Percentiles rank a stretch among this genome's conserved stretches.
phyloP scores from a whole-genome alignment of 2,888 invertebrate genomes.

The Tribolium freemani region DNA sequence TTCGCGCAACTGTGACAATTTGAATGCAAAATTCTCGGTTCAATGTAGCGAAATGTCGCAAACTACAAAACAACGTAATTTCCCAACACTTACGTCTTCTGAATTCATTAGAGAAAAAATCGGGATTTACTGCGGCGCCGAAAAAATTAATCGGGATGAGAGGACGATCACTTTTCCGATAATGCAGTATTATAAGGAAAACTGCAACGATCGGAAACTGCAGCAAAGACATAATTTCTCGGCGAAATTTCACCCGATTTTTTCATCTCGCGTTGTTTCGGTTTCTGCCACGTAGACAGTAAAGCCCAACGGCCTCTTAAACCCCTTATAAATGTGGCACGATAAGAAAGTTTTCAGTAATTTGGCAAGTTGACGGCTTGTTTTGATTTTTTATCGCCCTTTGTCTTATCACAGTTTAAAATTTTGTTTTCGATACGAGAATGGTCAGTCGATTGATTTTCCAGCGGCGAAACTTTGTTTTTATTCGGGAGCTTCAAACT shows the following conservation, averaged over 20 bases:
- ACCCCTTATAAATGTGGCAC: conserved; percentile 30
- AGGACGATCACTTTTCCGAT: neutral
- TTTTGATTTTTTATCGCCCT: conserved; percentile 16
- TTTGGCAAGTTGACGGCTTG: conserved; percentile 34
- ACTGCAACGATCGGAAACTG: neutral
- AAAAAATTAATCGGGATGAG: neutral
- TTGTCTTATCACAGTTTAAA: conserved; percentile 10
- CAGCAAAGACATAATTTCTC: neutral
- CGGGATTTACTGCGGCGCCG: conserved; percentile 26
- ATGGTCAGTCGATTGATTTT: conserved; percentile 43
- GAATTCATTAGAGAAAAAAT: conserved; percentile 35
- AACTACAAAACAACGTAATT: conserved; percentile 50
- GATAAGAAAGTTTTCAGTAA: conserved; percentile 41
- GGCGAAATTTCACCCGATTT: no score
- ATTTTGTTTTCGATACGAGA: neutral
- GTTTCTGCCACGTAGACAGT: conserved; percentile 29
- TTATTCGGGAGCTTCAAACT: conserved; percentile 41
- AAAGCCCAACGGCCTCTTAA: conserved; percentile 25
- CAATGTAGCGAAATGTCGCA: conserved; percentile 42
- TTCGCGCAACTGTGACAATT: conserved; percentile 45
- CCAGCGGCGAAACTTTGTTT: conserved; percentile 42
- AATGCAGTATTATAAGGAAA: neutral
- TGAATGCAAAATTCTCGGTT: conserved; percentile 47
- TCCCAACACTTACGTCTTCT: conserved; percentile 36
- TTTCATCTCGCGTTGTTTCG: neutral